Percentiles rank a stretch among this genome's conserved stretches.
Evolutionary conservation across 2,888 invertebrate genomes (phyloP).

Genomic region (Papilio gigon): DNA sequence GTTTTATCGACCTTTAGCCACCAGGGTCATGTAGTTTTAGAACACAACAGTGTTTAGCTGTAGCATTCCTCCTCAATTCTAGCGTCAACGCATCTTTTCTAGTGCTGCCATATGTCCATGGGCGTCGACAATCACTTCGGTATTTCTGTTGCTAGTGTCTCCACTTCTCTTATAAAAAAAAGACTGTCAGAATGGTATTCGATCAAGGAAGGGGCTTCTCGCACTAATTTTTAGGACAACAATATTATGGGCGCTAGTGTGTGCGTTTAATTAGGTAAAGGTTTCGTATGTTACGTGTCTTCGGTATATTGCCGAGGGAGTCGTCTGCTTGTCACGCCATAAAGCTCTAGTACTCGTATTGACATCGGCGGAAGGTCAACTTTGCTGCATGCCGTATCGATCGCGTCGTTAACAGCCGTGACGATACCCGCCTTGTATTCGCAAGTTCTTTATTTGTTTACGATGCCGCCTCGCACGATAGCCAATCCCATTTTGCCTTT

Average conservation of each 20-base stretch:
- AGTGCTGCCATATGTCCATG: too few species aligned
- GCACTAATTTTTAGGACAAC: too few species aligned
- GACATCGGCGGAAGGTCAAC: slow-evolving; percentile 34
- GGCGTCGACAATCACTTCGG: too few species aligned
- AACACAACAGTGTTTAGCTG: too few species aligned
- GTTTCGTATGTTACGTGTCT: not conserved
- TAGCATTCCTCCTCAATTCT: too few species aligned
- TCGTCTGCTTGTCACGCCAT: slow-evolving; percentile 10
- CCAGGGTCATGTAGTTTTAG: too few species aligned
- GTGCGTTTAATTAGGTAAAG: not conserved
- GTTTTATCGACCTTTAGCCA: not conserved
- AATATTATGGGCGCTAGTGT: too few species aligned
- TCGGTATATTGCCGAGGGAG: not conserved
- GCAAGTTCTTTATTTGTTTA: slow-evolving; percentile 18
- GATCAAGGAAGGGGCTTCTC: too few species aligned
- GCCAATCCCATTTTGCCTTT: not conserved
- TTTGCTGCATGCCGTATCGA: slow-evolving; percentile 39
- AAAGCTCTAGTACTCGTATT: slow-evolving; percentile 26
- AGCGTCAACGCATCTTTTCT: too few species aligned
- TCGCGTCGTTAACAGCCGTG: slow-evolving; percentile 25
- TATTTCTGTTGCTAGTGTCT: too few species aligned
- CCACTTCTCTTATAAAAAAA: too few species aligned
- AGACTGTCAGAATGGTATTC: too few species aligned
- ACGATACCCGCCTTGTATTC: slow-evolving; percentile 6
- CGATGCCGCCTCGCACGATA: not conserved